Conservation (phyloP, 2,888 invertebrate genomes). For the Drosophila pegasa region DNA sequence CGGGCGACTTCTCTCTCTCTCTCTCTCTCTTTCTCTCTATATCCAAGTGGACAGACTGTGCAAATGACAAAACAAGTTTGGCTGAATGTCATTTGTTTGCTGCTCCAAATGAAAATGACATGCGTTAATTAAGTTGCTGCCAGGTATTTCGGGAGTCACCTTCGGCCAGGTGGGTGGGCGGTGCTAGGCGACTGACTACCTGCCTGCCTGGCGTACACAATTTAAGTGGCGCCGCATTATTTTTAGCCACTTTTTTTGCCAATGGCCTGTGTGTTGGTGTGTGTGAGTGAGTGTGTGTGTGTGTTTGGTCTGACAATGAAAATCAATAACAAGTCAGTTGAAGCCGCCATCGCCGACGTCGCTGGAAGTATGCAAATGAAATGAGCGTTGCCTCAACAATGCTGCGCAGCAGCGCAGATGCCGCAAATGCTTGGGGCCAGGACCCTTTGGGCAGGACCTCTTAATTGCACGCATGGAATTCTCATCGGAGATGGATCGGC, state of each 20-base stretch:
- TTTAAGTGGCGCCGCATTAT: conserved; percentile 34
- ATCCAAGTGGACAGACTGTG: conserved; percentile 3
- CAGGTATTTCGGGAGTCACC: conserved; percentile 21
- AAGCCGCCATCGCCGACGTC: conserved; percentile 1
- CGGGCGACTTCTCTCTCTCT: background rate
- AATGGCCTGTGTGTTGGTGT: background rate
- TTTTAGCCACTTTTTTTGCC: conserved; percentile 29
- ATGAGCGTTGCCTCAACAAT: conserved; percentile 34
- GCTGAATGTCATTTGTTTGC: conserved; percentile 57
- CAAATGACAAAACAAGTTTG: conserved; percentile 46
- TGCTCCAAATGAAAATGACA: conserved; percentile 68
- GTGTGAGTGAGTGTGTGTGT: conserved; percentile 5
- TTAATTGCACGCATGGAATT: conserved; percentile 68
- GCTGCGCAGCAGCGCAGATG: conserved; percentile 33
- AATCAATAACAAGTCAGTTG: conserved; percentile 65
- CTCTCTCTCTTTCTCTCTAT: too few relatives aligned
- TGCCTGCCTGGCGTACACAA: conserved; percentile 3
- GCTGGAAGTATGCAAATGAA: conserved; percentile 68
- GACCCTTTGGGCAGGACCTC: conserved; percentile 39
- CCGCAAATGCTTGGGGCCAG: conserved; percentile 34
- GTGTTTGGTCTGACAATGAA: conserved; percentile 23
- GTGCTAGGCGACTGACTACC: background rate
- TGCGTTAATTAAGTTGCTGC: conserved; percentile 70
- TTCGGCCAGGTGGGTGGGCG: conserved; percentile 3
- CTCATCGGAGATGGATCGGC: conserved; percentile 9